phyloP scores from a whole-genome alignment of 1,140 invertebrate genomes.

The Propsilocerus akamusi region DNA sequence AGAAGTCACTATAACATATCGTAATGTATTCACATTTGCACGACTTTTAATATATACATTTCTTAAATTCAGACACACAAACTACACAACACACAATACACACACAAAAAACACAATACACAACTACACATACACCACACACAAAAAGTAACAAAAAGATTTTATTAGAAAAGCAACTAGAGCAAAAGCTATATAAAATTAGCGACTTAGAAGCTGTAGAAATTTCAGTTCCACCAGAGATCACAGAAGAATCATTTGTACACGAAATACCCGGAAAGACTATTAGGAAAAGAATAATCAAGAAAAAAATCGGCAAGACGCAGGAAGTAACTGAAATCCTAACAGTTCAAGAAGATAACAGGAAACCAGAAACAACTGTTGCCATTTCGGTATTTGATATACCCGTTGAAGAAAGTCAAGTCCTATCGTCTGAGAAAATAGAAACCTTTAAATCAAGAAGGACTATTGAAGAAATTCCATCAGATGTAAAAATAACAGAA shows the following conservation, averaged over 20 bases:
- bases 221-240: too few species aligned
- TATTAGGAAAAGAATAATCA: slow-evolving; percentile 11
- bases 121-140: too few species aligned
- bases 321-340: slow-evolving; percentile 21
- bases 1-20: too few species aligned
- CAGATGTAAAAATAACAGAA: background rate
- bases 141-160: too few species aligned
- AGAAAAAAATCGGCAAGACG: slow-evolving; percentile 16
- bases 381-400: slow-evolving; percentile 1
- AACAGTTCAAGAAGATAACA: slow-evolving; percentile 12
- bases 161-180: too few species aligned
- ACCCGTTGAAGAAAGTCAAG: slow-evolving; percentile 5
- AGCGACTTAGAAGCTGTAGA: too few species aligned
- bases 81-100: too few species aligned
- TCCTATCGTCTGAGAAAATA: background rate
- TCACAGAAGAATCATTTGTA: slow-evolving; percentile 10
- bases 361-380: slow-evolving; percentile 6
- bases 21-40: too few species aligned
- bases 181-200: too few species aligned
- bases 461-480: background rate
- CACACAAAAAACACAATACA: too few species aligned
- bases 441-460: background rate
- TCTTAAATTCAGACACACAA: too few species aligned
- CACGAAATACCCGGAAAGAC: slow-evolving; percentile 6
- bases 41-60: too few species aligned